Conservation (phyloP, 1,140 invertebrate species). For the Danaus plexippus region DNA sequence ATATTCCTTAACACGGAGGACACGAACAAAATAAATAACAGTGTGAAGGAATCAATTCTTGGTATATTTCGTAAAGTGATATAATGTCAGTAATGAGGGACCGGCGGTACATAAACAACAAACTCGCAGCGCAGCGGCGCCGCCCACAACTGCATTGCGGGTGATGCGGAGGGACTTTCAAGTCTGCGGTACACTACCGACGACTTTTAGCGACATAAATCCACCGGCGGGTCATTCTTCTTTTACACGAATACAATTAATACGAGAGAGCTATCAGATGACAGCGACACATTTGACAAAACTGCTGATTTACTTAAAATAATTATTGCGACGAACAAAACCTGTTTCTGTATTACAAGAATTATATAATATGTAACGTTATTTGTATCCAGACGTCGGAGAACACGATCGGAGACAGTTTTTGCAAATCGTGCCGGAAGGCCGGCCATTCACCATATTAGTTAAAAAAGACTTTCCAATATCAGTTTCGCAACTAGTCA, state of each 20-base stretch:
- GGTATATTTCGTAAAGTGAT: constrained; percentile 15
- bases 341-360: too few relatives aligned
- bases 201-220: too few relatives aligned
- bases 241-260: too few relatives aligned
- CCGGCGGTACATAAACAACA: constrained; percentile 19
- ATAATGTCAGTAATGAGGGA: constrained; percentile 33
- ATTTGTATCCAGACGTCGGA: too few relatives aligned
- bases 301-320: too few relatives aligned
- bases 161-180: constrained; percentile 14
- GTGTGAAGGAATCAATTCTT: not conserved
- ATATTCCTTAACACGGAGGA: constrained; percentile 15
- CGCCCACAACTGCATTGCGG: constrained; percentile 23
- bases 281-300: too few relatives aligned
- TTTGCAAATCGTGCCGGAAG: too few relatives aligned
- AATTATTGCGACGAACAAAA: too few relatives aligned
- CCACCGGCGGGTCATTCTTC: too few relatives aligned
- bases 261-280: too few relatives aligned
- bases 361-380: too few relatives aligned
- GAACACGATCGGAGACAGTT: too few relatives aligned
- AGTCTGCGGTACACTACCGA: constrained; percentile 16
- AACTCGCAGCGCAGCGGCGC: constrained; percentile 11
- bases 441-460: not conserved
- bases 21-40: constrained; percentile 6
- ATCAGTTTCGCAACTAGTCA: constrained; percentile 18
- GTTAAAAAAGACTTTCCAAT: constrained; percentile 21